Percentiles rank a stretch among this genome's conserved stretches.
Evolutionary conservation across 2,113 vertebrate species (phyloP).

Genomic region (Prunella himalayana): DNA sequence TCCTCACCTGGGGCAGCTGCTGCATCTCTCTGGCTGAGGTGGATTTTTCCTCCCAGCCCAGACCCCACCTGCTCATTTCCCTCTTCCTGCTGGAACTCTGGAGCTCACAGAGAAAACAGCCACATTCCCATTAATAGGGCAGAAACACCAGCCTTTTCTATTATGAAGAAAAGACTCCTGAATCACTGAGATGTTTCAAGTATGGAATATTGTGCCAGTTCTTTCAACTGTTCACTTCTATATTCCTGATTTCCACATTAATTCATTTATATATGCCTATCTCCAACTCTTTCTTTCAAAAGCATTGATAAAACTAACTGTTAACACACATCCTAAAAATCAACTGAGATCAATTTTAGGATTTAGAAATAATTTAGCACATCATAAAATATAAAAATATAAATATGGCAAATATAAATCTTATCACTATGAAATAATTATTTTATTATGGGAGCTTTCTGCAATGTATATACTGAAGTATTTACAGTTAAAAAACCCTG

Average conservation of each 20-base stretch:
- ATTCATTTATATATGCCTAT: not conserved
- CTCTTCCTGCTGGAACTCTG: not conserved
- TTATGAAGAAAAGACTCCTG: not conserved
- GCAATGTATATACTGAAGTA: not conserved
- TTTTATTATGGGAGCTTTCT: not conserved
- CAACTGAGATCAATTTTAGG: not conserved
- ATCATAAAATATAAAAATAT: not conserved
- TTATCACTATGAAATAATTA: not conserved
- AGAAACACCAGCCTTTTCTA: not conserved
- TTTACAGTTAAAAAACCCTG: not conserved
- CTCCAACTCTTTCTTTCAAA: not conserved
- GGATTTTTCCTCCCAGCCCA: not conserved
- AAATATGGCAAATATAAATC: not conserved
- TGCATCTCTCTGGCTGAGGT: not conserved
- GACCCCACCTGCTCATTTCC: not conserved
- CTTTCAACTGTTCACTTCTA: not conserved
- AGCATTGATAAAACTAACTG: not conserved
- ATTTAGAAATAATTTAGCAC: not conserved
- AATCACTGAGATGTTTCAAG: not conserved
- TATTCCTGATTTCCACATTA: not conserved
- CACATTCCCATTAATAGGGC: not conserved
- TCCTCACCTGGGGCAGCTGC: not conserved
- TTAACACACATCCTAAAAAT: not conserved
- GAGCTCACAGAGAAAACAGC: not conserved
- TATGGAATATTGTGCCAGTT: not conserved